Percentiles rank a stretch among this genome's conserved stretches.
Conservation (phyloP, 1,140 invertebrate genomes). For the Eupeodes corollae region DNA sequence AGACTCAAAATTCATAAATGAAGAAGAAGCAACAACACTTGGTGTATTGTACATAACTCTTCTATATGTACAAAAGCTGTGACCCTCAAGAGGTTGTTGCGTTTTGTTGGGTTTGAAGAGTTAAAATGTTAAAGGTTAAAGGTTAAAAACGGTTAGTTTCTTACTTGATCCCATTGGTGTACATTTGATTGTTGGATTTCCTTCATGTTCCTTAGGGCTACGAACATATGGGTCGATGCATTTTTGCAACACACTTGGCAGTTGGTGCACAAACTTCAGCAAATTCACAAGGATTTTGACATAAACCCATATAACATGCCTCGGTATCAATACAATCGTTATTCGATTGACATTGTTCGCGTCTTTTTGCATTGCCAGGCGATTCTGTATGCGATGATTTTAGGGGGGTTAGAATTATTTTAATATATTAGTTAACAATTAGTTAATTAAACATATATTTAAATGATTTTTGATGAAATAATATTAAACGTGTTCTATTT, state of each 20-base stretch:
- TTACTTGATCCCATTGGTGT: conserved; percentile 58
- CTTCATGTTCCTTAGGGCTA: conserved; percentile 60
- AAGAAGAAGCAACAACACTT: background rate
- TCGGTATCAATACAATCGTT: conserved; percentile 61
- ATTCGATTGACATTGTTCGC: conserved; percentile 59
- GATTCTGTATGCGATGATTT: conserved; percentile 53
- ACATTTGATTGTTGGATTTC: conserved; percentile 63
- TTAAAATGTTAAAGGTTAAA: conserved; percentile 6
- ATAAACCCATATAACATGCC: conserved; percentile 60
- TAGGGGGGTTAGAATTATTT: conserved; percentile 18
- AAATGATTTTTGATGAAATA: background rate
- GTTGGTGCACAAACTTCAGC: conserved; percentile 55
- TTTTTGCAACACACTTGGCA: conserved; percentile 60
- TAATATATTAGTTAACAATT: conserved; percentile 13
- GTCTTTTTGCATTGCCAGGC: conserved; percentile 51
- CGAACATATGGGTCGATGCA: conserved; percentile 65
- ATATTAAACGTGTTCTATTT: conserved; percentile 6
- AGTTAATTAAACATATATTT: conserved; percentile 1
- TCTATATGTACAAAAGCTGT: background rate
- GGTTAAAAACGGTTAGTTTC: conserved; percentile 26
- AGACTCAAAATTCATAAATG: background rate
- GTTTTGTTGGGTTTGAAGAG: background rate
- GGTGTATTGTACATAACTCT: background rate
- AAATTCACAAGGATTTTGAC: conserved; percentile 62
- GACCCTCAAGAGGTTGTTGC: conserved; percentile 4